These are phyloP conservation scores for Aegotheles bennettii DNA, from an alignment of 2,113 vertebrate genomes.

Conservation along the genomic window DNA sequence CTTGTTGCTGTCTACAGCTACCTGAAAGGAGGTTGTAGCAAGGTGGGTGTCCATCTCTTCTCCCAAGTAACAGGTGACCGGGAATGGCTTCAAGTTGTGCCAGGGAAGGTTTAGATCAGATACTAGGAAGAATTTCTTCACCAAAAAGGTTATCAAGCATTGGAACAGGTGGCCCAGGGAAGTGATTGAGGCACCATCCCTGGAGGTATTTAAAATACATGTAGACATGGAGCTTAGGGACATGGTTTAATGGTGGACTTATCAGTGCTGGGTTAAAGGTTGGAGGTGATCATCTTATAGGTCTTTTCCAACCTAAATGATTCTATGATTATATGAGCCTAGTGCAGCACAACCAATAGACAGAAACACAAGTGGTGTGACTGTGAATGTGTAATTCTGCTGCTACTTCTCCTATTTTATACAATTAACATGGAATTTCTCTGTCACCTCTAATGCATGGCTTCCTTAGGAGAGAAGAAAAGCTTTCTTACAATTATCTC, in stretches of 20 bases:
- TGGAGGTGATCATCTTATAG: background rate
- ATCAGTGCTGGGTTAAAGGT: background rate
- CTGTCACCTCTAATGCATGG: background rate
- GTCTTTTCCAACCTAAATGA: background rate
- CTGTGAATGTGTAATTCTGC: background rate
- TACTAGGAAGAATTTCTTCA: background rate
- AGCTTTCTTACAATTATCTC: background rate
- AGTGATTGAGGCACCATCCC: too few relatives aligned
- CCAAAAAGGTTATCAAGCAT: too few relatives aligned
- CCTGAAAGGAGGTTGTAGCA: background rate
- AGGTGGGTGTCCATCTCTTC: background rate
- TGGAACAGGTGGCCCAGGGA: too few relatives aligned
- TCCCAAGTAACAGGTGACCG: background rate
- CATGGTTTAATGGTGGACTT: background rate
- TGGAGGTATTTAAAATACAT: background rate
- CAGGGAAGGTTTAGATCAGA: background rate
- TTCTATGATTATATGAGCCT: background rate
- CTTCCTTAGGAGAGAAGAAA: background rate
- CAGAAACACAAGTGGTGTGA: background rate
- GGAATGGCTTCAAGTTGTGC: background rate
- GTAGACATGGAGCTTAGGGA: background rate
- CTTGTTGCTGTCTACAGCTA: rapidly evolving
- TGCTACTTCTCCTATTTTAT: background rate
- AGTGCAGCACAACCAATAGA: background rate
- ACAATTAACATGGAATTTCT: background rate